Evolutionary conservation across 2,113 vertebrate genomes (phyloP).

Genomic region (Cygnus atratus): DNA sequence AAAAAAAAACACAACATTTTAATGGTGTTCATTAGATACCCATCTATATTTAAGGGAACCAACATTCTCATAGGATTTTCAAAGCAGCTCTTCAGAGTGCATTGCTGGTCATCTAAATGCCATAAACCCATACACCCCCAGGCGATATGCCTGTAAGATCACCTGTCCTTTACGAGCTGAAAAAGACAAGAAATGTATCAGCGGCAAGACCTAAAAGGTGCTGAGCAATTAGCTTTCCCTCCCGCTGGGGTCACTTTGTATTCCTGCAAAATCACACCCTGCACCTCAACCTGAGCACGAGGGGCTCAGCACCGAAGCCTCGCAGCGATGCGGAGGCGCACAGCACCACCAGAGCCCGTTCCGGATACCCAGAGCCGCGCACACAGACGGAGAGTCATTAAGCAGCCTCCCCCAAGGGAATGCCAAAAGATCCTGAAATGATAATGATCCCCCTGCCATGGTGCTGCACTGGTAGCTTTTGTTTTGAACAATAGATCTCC

Average conservation of each 20-base stretch:
- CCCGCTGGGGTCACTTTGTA: background rate
- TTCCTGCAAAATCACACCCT: background rate
- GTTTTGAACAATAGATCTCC: slow-evolving; percentile 69
- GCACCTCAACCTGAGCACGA: background rate
- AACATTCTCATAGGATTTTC: background rate
- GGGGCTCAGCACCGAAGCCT: background rate
- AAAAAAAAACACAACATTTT: background rate
- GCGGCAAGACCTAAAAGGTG: background rate
- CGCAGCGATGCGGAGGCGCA: background rate
- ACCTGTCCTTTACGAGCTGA: background rate
- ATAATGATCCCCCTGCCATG: slow-evolving; percentile 29
- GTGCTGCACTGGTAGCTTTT: slow-evolving; percentile 52
- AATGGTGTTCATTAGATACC: background rate
- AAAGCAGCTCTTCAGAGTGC: background rate
- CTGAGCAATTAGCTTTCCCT: background rate
- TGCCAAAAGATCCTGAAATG: background rate
- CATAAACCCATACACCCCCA: background rate
- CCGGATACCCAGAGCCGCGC: fast-evolving
- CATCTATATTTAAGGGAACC: background rate
- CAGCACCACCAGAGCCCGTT: background rate
- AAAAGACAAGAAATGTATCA: background rate
- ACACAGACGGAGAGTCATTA: background rate
- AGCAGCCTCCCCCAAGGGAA: background rate
- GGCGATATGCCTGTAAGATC: slow-evolving; percentile 6
- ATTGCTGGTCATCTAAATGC: background rate